These are phyloP conservation scores for Cantharis nigra DNA, from an alignment of 2,888 invertebrate species.

Conservation along the genomic window DNA sequence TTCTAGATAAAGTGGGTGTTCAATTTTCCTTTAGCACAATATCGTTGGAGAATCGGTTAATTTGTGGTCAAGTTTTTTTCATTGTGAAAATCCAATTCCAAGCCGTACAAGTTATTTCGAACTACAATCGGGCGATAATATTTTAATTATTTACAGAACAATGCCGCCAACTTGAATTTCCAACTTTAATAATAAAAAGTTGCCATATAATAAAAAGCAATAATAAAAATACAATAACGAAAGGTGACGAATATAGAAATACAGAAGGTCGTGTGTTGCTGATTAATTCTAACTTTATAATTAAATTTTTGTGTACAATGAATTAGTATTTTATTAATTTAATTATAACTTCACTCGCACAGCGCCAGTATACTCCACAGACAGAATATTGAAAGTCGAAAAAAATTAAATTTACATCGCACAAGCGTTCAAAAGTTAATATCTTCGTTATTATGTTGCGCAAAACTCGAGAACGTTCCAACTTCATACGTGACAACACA, in stretches of 20 bases:
- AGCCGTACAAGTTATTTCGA: background rate
- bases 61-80: background rate
- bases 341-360: background rate
- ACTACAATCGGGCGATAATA: background rate
- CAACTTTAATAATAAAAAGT: background rate
- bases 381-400: background rate
- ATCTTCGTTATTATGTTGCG: slow-evolving; percentile 22
- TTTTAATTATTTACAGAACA: background rate
- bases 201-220: background rate
- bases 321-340: background rate
- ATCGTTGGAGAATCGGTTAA: background rate
- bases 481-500: slow-evolving; percentile 32
- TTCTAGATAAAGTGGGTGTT: background rate
- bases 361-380: background rate
- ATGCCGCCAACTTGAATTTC: background rate
- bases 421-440: slow-evolving; percentile 7
- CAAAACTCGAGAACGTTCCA: slow-evolving; percentile 22
- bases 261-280: background rate
- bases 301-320: background rate
- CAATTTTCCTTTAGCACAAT: background rate
- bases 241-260: background rate
- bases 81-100: background rate
- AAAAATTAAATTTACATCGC: background rate
- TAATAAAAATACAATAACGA: background rate
- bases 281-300: background rate